Percentiles rank a stretch among this genome's conserved stretches.
Conservation (phyloP, 2,888 invertebrate species). For the Eilema caniola region DNA sequence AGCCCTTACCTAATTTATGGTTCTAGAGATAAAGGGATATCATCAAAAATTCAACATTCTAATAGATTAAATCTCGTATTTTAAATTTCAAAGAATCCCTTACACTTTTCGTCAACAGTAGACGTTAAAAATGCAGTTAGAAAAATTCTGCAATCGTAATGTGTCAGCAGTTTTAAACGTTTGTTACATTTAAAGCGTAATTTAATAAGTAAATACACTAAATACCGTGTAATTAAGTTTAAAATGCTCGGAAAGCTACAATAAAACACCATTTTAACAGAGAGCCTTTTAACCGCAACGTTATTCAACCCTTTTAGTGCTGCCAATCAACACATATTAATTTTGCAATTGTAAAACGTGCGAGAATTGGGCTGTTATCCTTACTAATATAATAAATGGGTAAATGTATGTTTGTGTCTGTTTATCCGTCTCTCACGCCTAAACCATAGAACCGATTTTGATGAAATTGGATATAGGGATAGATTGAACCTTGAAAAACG, state of each 20-base stretch:
- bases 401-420: too few species aligned
- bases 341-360: slow-evolving; percentile 1
- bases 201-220: too few species aligned
- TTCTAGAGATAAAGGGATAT: slow-evolving; percentile 16
- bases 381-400: too few species aligned
- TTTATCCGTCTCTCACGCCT: too few species aligned
- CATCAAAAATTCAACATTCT: slow-evolving; percentile 37
- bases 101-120: too few species aligned
- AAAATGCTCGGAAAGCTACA: not conserved
- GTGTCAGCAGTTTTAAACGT: not conserved
- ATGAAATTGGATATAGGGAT: too few species aligned
- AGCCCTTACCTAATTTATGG: too few species aligned
- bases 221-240: slow-evolving; percentile 9
- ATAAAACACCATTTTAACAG: slow-evolving; percentile 12
- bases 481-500: too few species aligned
- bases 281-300: slow-evolving; percentile 20
- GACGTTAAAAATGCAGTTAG: too few species aligned
- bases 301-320: slow-evolving; percentile 23
- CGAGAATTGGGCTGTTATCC: not conserved
- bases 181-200: not conserved
- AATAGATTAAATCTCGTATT: not conserved
- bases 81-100: not conserved
- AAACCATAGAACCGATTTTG: too few species aligned
- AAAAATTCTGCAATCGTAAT: too few species aligned
- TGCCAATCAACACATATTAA: slow-evolving; percentile 7